These are phyloP conservation scores for Himalopsyche phryganea DNA, from an alignment of 1,140 invertebrate genomes.

Conservation along the genomic window DNA sequence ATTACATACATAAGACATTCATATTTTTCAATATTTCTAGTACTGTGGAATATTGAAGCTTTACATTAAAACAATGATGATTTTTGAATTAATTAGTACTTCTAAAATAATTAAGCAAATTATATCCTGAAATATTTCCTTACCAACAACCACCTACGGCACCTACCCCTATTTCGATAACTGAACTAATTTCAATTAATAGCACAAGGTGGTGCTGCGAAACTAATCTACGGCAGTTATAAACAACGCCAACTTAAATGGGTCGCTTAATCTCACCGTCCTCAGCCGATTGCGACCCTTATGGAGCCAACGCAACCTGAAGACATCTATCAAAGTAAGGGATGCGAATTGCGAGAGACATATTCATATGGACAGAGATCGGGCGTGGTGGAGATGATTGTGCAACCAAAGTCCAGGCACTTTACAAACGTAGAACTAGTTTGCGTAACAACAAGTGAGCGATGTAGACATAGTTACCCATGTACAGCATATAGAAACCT, in stretches of 20 bases:
- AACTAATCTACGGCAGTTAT: slow-evolving; percentile 32
- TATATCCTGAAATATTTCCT: too few relatives aligned
- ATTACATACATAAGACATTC: too few relatives aligned
- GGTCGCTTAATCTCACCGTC: slow-evolving; percentile 31
- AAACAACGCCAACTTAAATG: slow-evolving; percentile 35
- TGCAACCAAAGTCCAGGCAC: background rate
- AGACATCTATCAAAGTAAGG: slow-evolving; percentile 33
- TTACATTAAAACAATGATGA: too few relatives aligned
- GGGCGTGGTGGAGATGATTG: slow-evolving; percentile 11
- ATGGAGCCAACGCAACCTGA: slow-evolving; percentile 11
- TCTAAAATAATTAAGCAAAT: too few relatives aligned
- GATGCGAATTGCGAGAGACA: slow-evolving; percentile 27
- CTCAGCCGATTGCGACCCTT: slow-evolving; percentile 11
- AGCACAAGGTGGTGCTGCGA: slow-evolving; percentile 16
- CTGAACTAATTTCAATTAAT: slow-evolving; percentile 36
- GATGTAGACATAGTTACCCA: background rate
- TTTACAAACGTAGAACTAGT: background rate
- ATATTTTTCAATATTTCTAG: too few relatives aligned
- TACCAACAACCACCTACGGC: too few relatives aligned
- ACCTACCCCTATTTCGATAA: slow-evolving; percentile 23
- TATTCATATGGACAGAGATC: slow-evolving; percentile 33
- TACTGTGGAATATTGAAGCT: too few relatives aligned
- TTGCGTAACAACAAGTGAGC: background rate
- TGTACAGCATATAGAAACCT: too few relatives aligned
- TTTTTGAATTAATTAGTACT: too few relatives aligned